Percentiles rank a stretch among this genome's conserved stretches.
These are phyloP conservation scores for Ceraclea dissimilis DNA, from an alignment of 2,888 invertebrate genomes.

Conservation along the genomic window DNA sequence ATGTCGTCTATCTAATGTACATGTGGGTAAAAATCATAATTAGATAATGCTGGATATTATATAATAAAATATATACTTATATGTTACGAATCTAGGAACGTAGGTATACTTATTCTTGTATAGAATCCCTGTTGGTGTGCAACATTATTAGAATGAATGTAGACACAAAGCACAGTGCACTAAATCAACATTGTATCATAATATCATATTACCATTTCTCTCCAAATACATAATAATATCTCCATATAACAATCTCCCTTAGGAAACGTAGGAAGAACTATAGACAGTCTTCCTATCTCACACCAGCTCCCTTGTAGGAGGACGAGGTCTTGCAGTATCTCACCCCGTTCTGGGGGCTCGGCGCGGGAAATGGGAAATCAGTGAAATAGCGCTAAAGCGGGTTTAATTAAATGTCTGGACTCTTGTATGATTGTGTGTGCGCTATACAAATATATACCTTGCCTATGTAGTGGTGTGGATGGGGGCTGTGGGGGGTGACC, in stretches of 20 bases:
- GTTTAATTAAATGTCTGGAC: constrained; percentile 28
- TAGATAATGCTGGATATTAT: too few species aligned
- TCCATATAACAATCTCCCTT: background rate
- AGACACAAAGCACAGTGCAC: background rate
- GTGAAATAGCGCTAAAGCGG: constrained; percentile 27
- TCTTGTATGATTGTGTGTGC: constrained; percentile 12
- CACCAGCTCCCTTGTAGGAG: background rate
- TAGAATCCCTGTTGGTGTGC: too few species aligned
- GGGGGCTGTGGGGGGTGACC: constrained; percentile 18
- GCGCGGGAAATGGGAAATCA: constrained; percentile 23
- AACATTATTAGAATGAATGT: too few species aligned
- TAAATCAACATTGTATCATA: background rate
- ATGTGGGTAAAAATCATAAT: too few species aligned
- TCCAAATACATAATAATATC: background rate
- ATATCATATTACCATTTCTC: background rate
- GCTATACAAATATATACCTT: constrained; percentile 18
- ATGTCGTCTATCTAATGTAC: too few species aligned
- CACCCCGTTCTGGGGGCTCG: background rate
- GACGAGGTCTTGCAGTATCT: background rate
- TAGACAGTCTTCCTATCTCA: background rate
- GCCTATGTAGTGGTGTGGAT: background rate
- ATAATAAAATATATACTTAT: too few species aligned
- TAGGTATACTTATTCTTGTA: too few species aligned
- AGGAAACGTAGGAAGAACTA: background rate
- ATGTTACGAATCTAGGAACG: too few species aligned